Percentiles rank a stretch among this genome's conserved stretches.
Evolutionary conservation across 2,888 invertebrate genomes (phyloP).

Genomic region (Alentia gelatinosa): DNA sequence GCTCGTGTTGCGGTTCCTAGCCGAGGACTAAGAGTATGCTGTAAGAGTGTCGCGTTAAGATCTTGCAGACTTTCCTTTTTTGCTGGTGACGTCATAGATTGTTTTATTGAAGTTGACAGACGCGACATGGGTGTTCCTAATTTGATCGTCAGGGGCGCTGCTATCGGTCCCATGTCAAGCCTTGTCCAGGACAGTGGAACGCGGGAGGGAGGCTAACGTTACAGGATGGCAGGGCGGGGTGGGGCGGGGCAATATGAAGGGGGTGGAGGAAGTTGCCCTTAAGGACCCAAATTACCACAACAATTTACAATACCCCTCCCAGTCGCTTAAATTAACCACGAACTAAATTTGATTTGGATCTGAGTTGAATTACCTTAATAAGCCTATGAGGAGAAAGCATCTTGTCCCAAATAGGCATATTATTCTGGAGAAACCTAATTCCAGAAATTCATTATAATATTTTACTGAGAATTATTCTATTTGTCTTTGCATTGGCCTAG

Average conservation of each 20-base stretch:
- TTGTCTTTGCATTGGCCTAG: no score
- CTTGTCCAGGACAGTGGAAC: background rate
- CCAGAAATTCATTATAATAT: no score
- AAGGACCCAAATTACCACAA: conserved; percentile 36
- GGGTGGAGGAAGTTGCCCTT: background rate
- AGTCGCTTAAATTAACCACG: background rate
- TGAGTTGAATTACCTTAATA: background rate
- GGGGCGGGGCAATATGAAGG: background rate
- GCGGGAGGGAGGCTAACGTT: background rate
- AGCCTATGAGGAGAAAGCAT: no score
- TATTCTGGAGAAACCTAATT: no score
- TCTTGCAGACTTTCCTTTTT: background rate
- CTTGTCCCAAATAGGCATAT: no score
- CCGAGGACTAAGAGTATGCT: background rate
- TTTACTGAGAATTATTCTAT: no score
- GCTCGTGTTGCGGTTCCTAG: background rate
- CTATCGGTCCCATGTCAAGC: background rate
- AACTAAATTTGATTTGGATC: background rate
- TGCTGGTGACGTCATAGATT: background rate
- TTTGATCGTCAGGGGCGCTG: conserved; percentile 18
- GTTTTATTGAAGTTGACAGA: conserved; percentile 31
- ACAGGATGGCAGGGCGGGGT: background rate
- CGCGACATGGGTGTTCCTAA: background rate
- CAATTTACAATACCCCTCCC: conserved; percentile 8
- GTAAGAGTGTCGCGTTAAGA: background rate